Evolutionary conservation across 2,888 invertebrate genomes (phyloP).

Genomic region (Tetranychus piercei): DNA sequence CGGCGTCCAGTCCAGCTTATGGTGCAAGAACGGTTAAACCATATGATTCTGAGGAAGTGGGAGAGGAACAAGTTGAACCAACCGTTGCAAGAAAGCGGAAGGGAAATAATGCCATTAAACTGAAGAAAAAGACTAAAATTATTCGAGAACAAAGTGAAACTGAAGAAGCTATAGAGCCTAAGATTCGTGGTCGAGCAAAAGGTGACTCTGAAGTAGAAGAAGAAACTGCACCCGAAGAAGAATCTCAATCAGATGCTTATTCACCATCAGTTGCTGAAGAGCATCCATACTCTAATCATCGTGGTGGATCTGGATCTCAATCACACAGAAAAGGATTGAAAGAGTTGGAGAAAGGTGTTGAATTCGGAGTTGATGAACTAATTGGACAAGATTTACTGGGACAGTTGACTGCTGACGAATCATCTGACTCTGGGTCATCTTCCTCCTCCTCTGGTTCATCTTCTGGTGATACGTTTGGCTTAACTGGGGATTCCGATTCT

Average conservation of each 20-base stretch:
- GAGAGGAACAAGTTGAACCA: background rate
- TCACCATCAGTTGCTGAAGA: background rate
- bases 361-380: background rate
- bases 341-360: slow-evolving; percentile 4
- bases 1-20: background rate
- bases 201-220: background rate
- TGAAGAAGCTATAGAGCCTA: background rate
- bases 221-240: background rate
- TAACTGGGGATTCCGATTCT: background rate
- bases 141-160: background rate
- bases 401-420: background rate
- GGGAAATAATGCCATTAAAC: background rate
- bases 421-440: background rate
- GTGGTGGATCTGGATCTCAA: background rate
- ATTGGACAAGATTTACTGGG: background rate
- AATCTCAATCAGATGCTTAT: background rate
- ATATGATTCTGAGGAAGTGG: background rate
- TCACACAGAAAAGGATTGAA: background rate
- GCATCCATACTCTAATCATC: background rate
- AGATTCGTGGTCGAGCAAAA: background rate
- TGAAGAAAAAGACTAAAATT: background rate
- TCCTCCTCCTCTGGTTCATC: background rate
- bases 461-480: background rate
- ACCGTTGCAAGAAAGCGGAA: background rate
- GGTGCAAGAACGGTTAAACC: background rate